Percentiles rank a stretch among this genome's conserved stretches.
Evolutionary conservation across 2,113 vertebrate genomes (phyloP).

Genomic region (Ornithorhynchus anatinus): DNA sequence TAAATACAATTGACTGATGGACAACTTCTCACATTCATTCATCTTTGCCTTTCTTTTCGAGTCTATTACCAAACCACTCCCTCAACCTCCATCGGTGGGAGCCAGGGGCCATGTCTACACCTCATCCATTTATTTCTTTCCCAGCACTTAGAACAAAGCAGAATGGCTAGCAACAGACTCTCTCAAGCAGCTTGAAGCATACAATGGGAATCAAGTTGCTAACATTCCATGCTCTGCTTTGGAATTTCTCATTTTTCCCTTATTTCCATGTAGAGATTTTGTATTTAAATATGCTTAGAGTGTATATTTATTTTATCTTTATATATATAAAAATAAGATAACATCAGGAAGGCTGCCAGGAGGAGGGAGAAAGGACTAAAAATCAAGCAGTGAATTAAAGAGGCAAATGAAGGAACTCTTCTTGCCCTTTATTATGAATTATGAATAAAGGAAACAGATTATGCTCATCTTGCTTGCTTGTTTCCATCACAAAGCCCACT

Average conservation of each 20-base stretch:
- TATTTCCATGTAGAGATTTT: constrained; percentile 24
- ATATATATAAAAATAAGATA: constrained; percentile 1
- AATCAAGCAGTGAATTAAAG: constrained; percentile 53
- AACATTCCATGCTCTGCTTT: background rate
- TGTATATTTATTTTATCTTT: constrained; percentile 60
- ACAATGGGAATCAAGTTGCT: constrained; percentile 16
- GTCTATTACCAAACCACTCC: too few relatives aligned
- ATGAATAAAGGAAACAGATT: constrained; percentile 71
- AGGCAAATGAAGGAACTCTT: constrained; percentile 57
- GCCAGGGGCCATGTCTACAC: too few relatives aligned
- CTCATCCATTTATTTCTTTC: too few relatives aligned
- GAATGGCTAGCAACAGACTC: background rate
- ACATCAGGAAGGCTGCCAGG: constrained; percentile 59
- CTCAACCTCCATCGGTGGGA: too few relatives aligned
- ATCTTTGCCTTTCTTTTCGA: too few relatives aligned
- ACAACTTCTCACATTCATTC: too few relatives aligned
- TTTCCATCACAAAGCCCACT: constrained; percentile 57
- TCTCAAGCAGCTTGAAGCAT: constrained; percentile 17
- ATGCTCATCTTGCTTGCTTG: constrained; percentile 68
- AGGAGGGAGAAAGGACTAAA: constrained; percentile 56
- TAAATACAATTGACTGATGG: too few relatives aligned
- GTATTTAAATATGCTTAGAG: constrained; percentile 24
- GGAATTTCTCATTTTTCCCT: constrained; percentile 45
- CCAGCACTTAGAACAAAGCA: background rate
- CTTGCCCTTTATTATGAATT: constrained; percentile 63